Evolutionary conservation across 2,113 vertebrate genomes (phyloP).

Genomic region (Podilymbus podiceps): DNA sequence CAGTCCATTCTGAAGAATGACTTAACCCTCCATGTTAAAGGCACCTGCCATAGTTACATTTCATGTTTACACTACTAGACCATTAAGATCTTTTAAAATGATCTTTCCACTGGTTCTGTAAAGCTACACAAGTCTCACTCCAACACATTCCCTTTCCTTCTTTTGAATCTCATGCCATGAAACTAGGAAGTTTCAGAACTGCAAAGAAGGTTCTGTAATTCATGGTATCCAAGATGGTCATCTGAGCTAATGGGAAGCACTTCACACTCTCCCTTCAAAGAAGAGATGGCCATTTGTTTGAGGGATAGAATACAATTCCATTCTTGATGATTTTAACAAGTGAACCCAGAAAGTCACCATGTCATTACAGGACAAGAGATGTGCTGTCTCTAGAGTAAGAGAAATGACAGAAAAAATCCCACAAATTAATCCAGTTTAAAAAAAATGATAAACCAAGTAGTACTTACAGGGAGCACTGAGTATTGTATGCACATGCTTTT

Average conservation of each 20-base stretch:
- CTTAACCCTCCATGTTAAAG: not conserved
- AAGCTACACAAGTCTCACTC: not conserved
- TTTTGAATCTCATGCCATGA: not conserved
- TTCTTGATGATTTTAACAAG: not conserved
- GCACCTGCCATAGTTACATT: not conserved
- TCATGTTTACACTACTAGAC: not conserved
- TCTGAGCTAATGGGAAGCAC: not conserved
- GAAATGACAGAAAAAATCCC: not conserved
- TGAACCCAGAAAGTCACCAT: not conserved
- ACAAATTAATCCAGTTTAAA: not conserved
- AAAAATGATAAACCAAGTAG: not conserved
- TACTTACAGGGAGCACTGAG: not conserved
- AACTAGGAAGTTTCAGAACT: not conserved
- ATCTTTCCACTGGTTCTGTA: not conserved
- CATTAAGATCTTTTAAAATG: not conserved
- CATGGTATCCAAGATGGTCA: not conserved
- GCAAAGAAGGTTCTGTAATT: not conserved
- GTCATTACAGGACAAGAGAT: not conserved
- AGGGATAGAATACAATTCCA: not conserved
- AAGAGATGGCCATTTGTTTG: not conserved
- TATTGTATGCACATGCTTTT: conserved; percentile 8
- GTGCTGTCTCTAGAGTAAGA: not conserved
- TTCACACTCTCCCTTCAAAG: not conserved
- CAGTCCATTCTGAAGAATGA: not conserved
- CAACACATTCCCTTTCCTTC: not conserved